A percentile compares a stretch with the other conserved stretches of the same genome.
Evolutionary conservation across 2,888 invertebrate genomes (phyloP).

Genomic region (Arenicola marina): DNA sequence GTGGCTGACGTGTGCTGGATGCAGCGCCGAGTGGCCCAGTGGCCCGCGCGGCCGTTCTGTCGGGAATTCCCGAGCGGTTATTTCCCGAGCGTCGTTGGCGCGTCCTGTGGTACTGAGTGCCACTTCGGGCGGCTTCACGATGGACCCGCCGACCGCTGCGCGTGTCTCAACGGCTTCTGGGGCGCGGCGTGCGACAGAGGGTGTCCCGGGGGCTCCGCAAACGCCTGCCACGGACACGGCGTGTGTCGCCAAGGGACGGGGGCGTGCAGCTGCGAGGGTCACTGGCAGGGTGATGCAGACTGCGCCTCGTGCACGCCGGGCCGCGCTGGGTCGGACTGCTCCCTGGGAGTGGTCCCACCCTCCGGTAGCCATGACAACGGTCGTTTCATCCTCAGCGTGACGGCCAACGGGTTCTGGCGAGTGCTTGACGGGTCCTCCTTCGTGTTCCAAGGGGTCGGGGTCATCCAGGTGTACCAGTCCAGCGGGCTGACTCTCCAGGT

Average conservation of each 20-base stretch:
- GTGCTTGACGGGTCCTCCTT: constrained; percentile 40
- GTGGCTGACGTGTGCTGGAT: constrained; percentile 34
- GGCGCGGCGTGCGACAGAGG: constrained; percentile 32
- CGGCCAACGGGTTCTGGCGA: constrained; percentile 34
- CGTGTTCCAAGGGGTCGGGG: constrained; percentile 27
- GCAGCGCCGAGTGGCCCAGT: constrained; percentile 8
- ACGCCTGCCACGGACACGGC: constrained; percentile 36
- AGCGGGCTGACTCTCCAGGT: constrained; percentile 17
- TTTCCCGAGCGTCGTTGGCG: constrained; percentile 24
- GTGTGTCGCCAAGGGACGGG: constrained; percentile 34
- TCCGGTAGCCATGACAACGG: background rate
- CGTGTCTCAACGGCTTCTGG: constrained; percentile 38
- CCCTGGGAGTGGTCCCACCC: constrained; percentile 10
- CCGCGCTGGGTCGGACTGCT: constrained; percentile 38
- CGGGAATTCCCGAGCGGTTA: constrained; percentile 30
- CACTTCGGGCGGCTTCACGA: constrained; percentile 11
- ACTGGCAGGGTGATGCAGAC: constrained; percentile 27
- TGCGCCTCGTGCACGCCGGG: constrained; percentile 29
- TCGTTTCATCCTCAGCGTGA: constrained; percentile 22
- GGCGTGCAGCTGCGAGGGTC: constrained; percentile 34
- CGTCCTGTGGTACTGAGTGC: constrained; percentile 31
- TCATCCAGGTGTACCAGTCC: constrained; percentile 20
- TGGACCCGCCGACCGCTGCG: constrained; percentile 15
- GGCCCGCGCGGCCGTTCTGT: constrained; percentile 37
- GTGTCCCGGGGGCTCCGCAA: constrained; percentile 39